These are phyloP conservation scores for Anthrax anthrax DNA, from an alignment of 2,888 invertebrate genomes.

Conservation along the genomic window DNA sequence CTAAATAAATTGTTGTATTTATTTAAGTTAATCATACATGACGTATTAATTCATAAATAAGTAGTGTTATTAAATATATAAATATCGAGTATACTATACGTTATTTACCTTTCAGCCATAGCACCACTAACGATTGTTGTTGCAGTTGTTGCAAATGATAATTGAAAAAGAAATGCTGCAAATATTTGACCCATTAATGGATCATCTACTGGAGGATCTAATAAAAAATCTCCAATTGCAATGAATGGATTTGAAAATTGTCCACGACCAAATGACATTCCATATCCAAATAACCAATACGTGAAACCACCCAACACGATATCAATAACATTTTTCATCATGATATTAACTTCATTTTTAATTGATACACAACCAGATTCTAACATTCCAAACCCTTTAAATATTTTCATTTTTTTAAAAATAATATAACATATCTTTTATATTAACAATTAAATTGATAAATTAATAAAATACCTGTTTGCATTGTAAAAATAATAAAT, in stretches of 20 bases:
- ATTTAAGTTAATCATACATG: not conserved
- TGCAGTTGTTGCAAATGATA: conserved; percentile 73
- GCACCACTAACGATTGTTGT: conserved; percentile 89
- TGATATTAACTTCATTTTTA: conserved; percentile 91
- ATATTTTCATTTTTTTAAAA: not conserved
- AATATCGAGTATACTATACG: no score
- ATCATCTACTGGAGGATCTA: conserved; percentile 61
- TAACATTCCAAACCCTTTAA: conserved; percentile 77
- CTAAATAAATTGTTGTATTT: conserved; percentile 5
- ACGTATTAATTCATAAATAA: no score
- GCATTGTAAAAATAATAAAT: conserved; percentile 88
- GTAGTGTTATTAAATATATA: no score
- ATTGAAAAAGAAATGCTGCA: conserved; percentile 78
- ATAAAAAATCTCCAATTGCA: conserved; percentile 68
- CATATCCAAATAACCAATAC: conserved; percentile 92
- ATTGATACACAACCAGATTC: conserved; percentile 86
- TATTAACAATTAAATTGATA: not conserved
- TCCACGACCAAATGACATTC: conserved; percentile 72
- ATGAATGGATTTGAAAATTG: conserved; percentile 62
- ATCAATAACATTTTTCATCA: conserved; percentile 94
- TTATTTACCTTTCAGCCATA: conserved; percentile 75
- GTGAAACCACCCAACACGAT: conserved; percentile 78
- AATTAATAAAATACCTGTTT: conserved; percentile 53
- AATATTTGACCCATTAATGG: conserved; percentile 71
- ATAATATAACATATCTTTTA: not conserved